Evolutionary conservation across 2,888 invertebrate species (phyloP).

Genomic region (Hemistola chrysoprasaria): DNA sequence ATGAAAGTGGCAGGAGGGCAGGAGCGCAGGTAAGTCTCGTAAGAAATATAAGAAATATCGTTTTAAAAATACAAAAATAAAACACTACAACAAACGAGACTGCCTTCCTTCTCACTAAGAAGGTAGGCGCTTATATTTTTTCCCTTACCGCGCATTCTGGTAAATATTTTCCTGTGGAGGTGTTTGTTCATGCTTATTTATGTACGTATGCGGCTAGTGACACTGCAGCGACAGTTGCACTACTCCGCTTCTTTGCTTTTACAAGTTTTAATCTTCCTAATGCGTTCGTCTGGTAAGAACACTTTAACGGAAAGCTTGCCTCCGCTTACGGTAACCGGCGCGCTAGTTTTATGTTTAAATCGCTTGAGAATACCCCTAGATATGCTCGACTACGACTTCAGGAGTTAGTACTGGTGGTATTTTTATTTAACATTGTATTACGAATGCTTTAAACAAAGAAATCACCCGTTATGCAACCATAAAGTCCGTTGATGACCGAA

Average conservation of each 20-base stretch:
- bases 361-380: slow-evolving; percentile 23
- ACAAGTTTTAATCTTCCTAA: slow-evolving; percentile 78
- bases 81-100: slow-evolving; percentile 11
- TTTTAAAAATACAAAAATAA: slow-evolving; percentile 20
- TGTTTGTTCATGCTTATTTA: slow-evolving; percentile 29
- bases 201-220: slow-evolving; percentile 35
- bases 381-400: background rate
- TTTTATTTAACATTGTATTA: slow-evolving; percentile 10
- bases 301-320: slow-evolving; percentile 60
- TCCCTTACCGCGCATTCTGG: slow-evolving; percentile 29
- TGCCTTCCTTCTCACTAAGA: slow-evolving; percentile 22
- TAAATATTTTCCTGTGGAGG: slow-evolving; percentile 21
- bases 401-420: slow-evolving; percentile 3
- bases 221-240: slow-evolving; percentile 44
- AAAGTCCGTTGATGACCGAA: slow-evolving; percentile 9
- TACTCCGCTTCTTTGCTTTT: slow-evolving; percentile 65
- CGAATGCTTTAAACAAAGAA: background rate
- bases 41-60: slow-evolving; percentile 16
- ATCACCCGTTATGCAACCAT: slow-evolving; percentile 9
- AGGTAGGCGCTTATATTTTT: slow-evolving; percentile 30
- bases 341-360: slow-evolving; percentile 35
- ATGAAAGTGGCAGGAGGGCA: no score
- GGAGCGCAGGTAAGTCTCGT: slow-evolving; percentile 3
- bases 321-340: slow-evolving; percentile 48
- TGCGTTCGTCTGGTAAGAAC: slow-evolving; percentile 62